Conservation (phyloP, 2,888 invertebrate genomes). For the Glyphotaelius pellucidus region DNA sequence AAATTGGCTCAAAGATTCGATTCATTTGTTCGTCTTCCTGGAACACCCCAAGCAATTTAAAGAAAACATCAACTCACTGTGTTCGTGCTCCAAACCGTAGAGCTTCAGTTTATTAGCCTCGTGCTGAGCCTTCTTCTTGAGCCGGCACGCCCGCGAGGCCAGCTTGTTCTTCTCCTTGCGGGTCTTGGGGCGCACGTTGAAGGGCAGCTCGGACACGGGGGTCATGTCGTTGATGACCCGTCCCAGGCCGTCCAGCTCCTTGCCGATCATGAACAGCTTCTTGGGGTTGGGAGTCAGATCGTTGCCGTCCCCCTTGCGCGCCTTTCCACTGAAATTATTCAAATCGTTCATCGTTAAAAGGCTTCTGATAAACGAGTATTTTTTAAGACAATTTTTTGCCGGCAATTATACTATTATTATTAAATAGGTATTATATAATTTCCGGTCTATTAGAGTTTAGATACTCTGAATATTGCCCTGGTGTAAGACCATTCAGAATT, state of each 20-base stretch:
- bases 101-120: conserved; percentile 98
- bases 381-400: too few relatives aligned
- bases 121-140: conserved; percentile 99
- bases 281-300: conserved; percentile 97
- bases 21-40: too few relatives aligned
- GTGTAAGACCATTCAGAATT: too few relatives aligned
- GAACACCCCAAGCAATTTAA: too few relatives aligned
- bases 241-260: conserved; percentile 93
- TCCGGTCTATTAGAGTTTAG: too few relatives aligned
- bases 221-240: conserved; percentile 97
- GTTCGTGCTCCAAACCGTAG: conserved; percentile 94
- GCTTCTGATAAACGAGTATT: too few relatives aligned
- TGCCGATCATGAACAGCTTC: conserved; percentile 93
- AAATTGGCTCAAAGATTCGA: too few relatives aligned
- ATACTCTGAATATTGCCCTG: too few relatives aligned
- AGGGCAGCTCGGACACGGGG: conserved; percentile 94
- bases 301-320: conserved; percentile 97
- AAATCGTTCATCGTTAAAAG: conserved; percentile 34
- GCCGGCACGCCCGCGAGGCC: conserved; percentile 96
- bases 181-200: conserved; percentile 92
- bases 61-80: conserved; percentile 82
- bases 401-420: too few relatives aligned
- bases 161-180: conserved; percentile 98
- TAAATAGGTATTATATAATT: too few relatives aligned
- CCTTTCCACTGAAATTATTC: conserved; percentile 83